Evolutionary conservation across 2,888 invertebrate species (phyloP).

Genomic region (Lymantria monacha): DNA sequence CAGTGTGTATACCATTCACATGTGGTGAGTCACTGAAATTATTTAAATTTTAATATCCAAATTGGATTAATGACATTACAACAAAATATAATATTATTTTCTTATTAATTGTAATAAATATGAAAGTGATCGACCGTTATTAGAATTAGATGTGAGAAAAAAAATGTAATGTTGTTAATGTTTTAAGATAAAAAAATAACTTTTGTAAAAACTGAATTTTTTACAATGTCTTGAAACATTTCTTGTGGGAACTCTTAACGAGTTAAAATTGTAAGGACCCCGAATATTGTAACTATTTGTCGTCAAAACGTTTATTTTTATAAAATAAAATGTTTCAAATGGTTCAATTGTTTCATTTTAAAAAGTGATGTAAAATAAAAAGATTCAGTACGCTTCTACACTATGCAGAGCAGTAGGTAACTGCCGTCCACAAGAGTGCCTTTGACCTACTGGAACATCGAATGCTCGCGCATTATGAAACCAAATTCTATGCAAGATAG

Average conservation of each 20-base stretch:
- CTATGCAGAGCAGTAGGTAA: too few species aligned
- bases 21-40: neutral
- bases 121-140: slow-evolving; percentile 78
- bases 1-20: slow-evolving; percentile 19
- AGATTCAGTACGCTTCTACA: too few species aligned
- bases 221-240: slow-evolving; percentile 89
- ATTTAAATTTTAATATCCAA: neutral
- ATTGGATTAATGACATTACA: neutral
- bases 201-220: slow-evolving; percentile 86
- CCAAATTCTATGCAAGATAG: too few species aligned
- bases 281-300: slow-evolving; percentile 82
- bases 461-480: too few species aligned
- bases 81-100: slow-evolving; percentile 63
- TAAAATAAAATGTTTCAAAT: slow-evolving; percentile 82
- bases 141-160: slow-evolving; percentile 79
- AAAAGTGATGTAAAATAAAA: neutral
- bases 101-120: slow-evolving; percentile 63
- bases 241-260: slow-evolving; percentile 66
- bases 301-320: slow-evolving; percentile 84
- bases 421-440: too few species aligned
- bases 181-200: slow-evolving; percentile 84
- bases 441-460: too few species aligned
- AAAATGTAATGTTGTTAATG: slow-evolving; percentile 83
- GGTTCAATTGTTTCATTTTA: slow-evolving; percentile 26
- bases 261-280: slow-evolving; percentile 78